Evolutionary conservation across 1,140 invertebrate genomes (phyloP).

Genomic region (Drosophila truncata): DNA sequence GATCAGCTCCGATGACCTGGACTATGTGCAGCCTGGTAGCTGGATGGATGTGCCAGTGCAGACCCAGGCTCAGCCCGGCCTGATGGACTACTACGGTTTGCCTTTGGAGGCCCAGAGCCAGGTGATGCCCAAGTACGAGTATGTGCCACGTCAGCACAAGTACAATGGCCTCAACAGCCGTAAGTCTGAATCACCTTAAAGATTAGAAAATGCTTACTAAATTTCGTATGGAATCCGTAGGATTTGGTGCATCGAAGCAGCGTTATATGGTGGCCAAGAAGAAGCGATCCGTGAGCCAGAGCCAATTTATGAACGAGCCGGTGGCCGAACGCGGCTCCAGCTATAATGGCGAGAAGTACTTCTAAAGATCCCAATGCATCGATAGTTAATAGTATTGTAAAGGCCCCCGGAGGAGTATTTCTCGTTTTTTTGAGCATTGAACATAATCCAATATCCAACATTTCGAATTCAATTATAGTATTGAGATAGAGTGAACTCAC

Average conservation of each 20-base stretch:
- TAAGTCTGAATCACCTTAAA: slow-evolving; percentile 20
- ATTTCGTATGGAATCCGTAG: slow-evolving; percentile 41
- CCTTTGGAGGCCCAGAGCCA: slow-evolving; percentile 75
- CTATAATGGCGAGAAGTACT: slow-evolving; percentile 77
- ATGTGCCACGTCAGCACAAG: slow-evolving; percentile 72
- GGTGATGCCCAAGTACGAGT: slow-evolving; percentile 76
- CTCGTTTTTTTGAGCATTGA: slow-evolving; percentile 32
- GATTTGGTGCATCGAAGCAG: slow-evolving; percentile 73
- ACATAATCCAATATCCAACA: slow-evolving; percentile 38
- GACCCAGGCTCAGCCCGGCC: slow-evolving; percentile 47
- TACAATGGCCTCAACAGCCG: slow-evolving; percentile 59
- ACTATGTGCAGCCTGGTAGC: slow-evolving; percentile 58
- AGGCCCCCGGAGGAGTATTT: slow-evolving; percentile 32
- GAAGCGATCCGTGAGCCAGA: slow-evolving; percentile 78
- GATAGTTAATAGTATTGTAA: slow-evolving; percentile 23
- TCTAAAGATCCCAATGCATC: slow-evolving; percentile 42
- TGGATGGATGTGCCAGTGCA: slow-evolving; percentile 71
- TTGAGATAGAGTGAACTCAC: slow-evolving; percentile 48
- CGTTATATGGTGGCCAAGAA: slow-evolving; percentile 84
- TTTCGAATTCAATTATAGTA: slow-evolving; percentile 27
- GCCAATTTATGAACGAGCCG: slow-evolving; percentile 65
- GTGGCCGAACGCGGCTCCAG: slow-evolving; percentile 64
- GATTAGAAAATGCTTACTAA: neutral
- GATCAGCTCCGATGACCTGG: slow-evolving; percentile 61
- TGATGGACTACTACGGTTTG: slow-evolving; percentile 79